A percentile compares a stretch with the other conserved stretches of the same genome.
These are phyloP conservation scores for Notiomystis cincta DNA, from an alignment of 2,113 vertebrate species.

Conservation along the genomic window DNA sequence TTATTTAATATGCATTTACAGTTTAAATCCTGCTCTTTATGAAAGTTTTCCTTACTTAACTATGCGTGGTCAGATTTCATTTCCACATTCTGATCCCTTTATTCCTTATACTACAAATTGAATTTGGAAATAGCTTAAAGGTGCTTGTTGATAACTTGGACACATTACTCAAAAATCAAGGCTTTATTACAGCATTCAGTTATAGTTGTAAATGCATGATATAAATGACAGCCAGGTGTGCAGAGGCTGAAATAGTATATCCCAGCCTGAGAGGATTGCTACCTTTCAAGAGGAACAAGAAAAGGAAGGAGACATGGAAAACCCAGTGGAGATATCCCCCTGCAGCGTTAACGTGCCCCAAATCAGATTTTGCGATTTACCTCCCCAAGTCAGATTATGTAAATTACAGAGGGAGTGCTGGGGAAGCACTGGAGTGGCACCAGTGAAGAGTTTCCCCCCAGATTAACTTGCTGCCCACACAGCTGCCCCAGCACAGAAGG, in stretches of 20 bases:
- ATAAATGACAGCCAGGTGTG: neutral
- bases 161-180: neutral
- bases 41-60: neutral
- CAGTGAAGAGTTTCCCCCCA: neutral
- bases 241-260: neutral
- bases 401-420: neutral
- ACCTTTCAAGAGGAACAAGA: neutral
- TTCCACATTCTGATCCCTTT: neutral
- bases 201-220: neutral
- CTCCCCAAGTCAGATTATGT: neutral
- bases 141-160: neutral
- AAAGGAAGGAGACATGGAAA: neutral
- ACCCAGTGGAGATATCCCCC: neutral
- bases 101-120: neutral
- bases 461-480: neutral
- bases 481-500: neutral
- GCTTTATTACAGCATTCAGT: neutral
- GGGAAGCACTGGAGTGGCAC: neutral
- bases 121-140: neutral
- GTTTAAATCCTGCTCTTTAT: neutral
- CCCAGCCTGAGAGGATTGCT: rapidly evolving
- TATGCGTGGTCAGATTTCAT: neutral
- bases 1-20: neutral
- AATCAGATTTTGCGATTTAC: neutral
- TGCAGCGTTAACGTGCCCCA: rapidly evolving